phyloP scores from a whole-genome alignment of 2,888 invertebrate species.

The Laothoe populi region DNA sequence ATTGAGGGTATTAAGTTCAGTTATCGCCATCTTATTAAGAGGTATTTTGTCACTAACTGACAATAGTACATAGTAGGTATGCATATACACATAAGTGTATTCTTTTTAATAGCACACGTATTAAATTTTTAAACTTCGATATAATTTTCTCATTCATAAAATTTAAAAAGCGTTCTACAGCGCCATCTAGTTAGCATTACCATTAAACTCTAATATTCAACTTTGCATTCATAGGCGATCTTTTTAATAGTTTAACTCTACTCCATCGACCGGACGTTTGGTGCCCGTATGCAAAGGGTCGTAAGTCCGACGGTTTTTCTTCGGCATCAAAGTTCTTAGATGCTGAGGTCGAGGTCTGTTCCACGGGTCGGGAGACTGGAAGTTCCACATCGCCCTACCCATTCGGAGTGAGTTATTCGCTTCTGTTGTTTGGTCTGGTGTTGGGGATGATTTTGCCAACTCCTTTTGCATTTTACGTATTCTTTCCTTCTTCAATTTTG shows the following conservation, averaged over 20 bases:
- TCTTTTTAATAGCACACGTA: too few relatives aligned
- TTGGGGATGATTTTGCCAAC: background rate
- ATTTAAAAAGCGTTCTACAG: too few relatives aligned
- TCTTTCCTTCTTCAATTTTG: conserved; percentile 18
- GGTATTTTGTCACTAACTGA: too few relatives aligned
- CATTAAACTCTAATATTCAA: background rate
- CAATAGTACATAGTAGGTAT: too few relatives aligned
- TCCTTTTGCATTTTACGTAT: background rate
- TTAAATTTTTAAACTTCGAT: too few relatives aligned
- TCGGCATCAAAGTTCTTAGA: background rate
- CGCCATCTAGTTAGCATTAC: background rate
- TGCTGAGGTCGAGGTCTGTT: background rate
- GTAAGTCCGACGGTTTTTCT: too few relatives aligned
- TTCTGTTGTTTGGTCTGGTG: conserved; percentile 22
- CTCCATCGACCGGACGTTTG: background rate
- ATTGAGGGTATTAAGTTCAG: too few relatives aligned
- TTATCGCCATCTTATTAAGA: too few relatives aligned
- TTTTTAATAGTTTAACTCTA: conserved; percentile 3
- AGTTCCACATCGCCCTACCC: background rate
- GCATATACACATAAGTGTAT: too few relatives aligned
- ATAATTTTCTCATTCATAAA: too few relatives aligned
- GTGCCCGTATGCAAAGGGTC: background rate
- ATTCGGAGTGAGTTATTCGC: background rate
- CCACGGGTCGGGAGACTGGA: background rate
- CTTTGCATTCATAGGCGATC: background rate